Base-by-base conservation (phyloP, 1,140 invertebrate genomes). In the Marisa cornuarietis region DNA sequence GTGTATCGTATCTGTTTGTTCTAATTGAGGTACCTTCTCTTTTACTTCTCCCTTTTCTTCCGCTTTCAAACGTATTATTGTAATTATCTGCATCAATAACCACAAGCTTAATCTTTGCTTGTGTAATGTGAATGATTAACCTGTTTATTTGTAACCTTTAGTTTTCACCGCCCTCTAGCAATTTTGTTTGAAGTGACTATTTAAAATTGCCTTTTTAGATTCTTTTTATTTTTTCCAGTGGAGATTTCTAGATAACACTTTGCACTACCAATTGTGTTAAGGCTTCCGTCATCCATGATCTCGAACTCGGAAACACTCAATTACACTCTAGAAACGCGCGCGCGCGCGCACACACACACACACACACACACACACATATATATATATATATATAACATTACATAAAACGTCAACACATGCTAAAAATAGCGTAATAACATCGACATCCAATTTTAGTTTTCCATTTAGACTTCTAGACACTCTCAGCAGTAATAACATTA, bases 291-390 rank as follows among this genome's bases (percentile, higher is more conserved):
- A 54, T 13, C 9, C 71, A 73, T 20, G 52, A 7, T 10, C 18
- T 0, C 9, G 24, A 20, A 51, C 51, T 24, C 51, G 16, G 42
- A 1, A 14, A 52, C 42, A 22, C 22, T 20, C 71, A 2, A 8
- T 42, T 54, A n/a, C 51, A 16, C 7, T 58, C 4, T 49, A 0
- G 42, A 24, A 4, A 54, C 20, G 16, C 4, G 24, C 71, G 16
- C 51, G 51, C 71, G 22, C 42, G 5, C 52, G 13, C 71, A 49
- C 71, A 72, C 71, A 51, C 71, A n/a, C 49, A 51, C 49, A 51
- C 49, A 72, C 26, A 72, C 71, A 51, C 71, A n/a, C 49, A 51
- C 49, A 51, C 49, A 72, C 26, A n/a, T n/a, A n/a, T n/a, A n/a
- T n/a, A n/a, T n/a, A n/a, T n/a, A n/a, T n/a, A n/a, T n/a, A n/a